Evolutionary conservation across 64 coral and sea anemone species (phyloP).

Genomic region (Pocillopora damicornis): DNA sequence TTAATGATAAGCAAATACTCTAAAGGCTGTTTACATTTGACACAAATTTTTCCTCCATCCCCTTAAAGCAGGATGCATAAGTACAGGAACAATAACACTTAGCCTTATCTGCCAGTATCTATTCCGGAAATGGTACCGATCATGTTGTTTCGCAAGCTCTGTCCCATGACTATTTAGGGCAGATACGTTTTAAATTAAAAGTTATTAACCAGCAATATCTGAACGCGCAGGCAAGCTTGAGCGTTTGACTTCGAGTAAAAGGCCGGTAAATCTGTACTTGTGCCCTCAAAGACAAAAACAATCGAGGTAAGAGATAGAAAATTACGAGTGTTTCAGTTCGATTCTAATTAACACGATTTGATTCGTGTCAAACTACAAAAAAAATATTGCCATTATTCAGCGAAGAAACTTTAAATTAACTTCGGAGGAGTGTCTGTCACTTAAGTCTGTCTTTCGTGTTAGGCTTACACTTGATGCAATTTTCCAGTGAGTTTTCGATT

Average conservation of each 20-base stretch:
- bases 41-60: neutral
- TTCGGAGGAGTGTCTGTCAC: neutral
- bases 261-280: neutral
- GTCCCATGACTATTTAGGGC: slow-evolving; percentile 18
- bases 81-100: slow-evolving; percentile 14
- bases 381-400: no score
- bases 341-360: no score
- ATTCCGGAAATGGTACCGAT: slow-evolving; percentile 12
- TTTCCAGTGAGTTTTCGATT: neutral
- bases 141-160: neutral
- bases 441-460: neutral
- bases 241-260: neutral
- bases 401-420: neutral
- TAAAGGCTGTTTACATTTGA: slow-evolving; percentile 18
- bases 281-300: neutral
- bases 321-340: neutral
- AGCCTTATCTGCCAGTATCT: neutral
- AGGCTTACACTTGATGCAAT: neutral
- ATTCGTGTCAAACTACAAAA: no score
- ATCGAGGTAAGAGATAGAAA: neutral
- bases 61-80: slow-evolving; percentile 25
- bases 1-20: slow-evolving; percentile 31
- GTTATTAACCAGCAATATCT: slow-evolving; percentile 26
- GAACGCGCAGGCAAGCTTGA: neutral
- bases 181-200: neutral